Conservation (phyloP, 2,888 invertebrate species). For the Zygogramma bicolorata region DNA sequence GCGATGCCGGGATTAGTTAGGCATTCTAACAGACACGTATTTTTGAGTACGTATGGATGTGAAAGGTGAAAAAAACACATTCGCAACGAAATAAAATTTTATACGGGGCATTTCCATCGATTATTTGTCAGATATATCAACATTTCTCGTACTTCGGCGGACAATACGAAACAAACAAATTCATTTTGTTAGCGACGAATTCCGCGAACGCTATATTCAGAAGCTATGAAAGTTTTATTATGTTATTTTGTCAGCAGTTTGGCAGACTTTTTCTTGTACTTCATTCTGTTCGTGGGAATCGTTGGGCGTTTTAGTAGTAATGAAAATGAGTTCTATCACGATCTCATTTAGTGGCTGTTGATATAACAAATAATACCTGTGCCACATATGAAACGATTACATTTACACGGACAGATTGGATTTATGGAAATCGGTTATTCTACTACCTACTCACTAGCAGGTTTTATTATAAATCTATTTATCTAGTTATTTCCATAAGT, state of each 20-base stretch:
- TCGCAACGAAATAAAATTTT: neutral
- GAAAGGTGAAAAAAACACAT: neutral
- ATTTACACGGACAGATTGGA: no score
- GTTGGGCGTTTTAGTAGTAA: neutral
- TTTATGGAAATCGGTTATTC: no score
- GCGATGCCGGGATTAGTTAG: neutral
- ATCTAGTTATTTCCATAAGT: no score
- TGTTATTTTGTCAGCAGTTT: neutral
- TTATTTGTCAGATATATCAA: conserved; percentile 3
- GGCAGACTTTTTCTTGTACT: no score
- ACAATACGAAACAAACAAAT: neutral
- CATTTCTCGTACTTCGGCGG: neutral
- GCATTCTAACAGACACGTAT: neutral
- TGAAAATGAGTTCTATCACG: no score
- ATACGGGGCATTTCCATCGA: neutral
- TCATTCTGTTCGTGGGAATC: neutral
- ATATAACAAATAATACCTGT: no score
- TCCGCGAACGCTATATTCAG: neutral
- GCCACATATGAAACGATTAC: no score
- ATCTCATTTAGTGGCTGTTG: no score
- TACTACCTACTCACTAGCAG: no score
- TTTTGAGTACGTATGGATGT: conserved; percentile 1
- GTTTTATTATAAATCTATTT: no score
- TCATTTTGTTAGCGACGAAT: neutral
- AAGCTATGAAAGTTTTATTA: neutral